Evolutionary conservation across 2,113 vertebrate species (phyloP), one percentile per base, ranked within the genome.

Genomic region (Callipepla californica): DNA sequence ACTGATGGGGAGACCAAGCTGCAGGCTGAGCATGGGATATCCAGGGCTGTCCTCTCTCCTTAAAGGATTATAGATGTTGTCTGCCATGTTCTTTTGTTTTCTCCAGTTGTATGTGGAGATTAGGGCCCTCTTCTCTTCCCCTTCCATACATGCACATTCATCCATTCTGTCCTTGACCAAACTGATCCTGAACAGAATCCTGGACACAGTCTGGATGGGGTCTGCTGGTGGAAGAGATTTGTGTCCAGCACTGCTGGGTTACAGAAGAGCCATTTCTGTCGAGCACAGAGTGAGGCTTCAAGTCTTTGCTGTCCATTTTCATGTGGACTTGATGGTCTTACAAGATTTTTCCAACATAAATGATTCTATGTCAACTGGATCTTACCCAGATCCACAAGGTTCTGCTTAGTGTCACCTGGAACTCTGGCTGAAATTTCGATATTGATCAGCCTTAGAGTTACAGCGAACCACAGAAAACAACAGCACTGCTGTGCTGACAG

Each of bases 401-500:
- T 87, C 67, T 92, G 50, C 66, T 91, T 92, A 55, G 79, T 59
- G 67, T 77, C 87, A 62, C 87, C 84, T 80, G 87, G 59, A 67
- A 62, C 89, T 14, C 57, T 47, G 53, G 63, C 87, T 63, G 85
- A 19, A 74, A 23, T 79, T 76, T 61, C 76, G 67, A 7, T 65
- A 85, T 81, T 40, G 87, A 87, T 92, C 38, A 8, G 63, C 18
- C 47, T 38, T 2, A 0, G 69, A 61, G 94, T 2, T 84, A 63
- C 59, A 85, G 62, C 45, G 65, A 92, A 32, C 44, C 7, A 5
- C 16, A 6, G 21, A 89, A 90, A 87, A 85, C 91, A 93, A 38
- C 50, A 59, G 50, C 34, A 0, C 11, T 20, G 80, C 80, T 82
- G 75, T 1, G 2, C 40, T 77, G 87, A 83, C 57, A 58, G 78